phyloP scores from a whole-genome alignment of 2,113 vertebrate genomes.

The Stigmatopora nigra region DNA sequence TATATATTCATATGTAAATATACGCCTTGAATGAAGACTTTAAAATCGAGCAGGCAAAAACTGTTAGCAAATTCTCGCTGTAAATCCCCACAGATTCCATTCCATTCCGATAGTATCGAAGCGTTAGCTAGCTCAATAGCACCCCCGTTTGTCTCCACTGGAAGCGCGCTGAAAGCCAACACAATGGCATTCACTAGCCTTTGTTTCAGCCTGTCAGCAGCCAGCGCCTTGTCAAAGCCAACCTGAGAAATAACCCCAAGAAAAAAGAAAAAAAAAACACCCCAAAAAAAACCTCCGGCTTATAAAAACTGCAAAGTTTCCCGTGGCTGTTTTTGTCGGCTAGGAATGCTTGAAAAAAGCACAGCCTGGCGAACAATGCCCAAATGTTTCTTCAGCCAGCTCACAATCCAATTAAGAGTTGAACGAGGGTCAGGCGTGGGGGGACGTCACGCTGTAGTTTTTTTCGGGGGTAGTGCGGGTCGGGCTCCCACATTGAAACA shows the following conservation, averaged over 20 bases:
- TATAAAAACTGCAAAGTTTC: conserved; percentile 59
- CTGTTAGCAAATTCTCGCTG: no score
- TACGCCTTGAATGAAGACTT: no score
- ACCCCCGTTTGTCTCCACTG: conserved; percentile 79
- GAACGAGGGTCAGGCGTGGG: conserved; percentile 86
- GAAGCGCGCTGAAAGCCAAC: conserved; percentile 78
- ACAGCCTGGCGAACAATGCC: conserved; percentile 74
- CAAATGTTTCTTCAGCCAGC: conserved; percentile 70
- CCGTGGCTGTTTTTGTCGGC: conserved; percentile 57
- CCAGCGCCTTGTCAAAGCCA: conserved; percentile 78
- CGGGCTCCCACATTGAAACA: conserved; percentile 52
- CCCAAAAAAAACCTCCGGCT: conserved; percentile 71
- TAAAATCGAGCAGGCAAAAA: no score
- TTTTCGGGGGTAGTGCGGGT: conserved; percentile 22
- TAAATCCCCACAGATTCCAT: no score
- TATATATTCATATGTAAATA: no score
- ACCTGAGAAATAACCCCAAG: conserved; percentile 58
- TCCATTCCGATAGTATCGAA: neutral
- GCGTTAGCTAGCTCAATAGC: conserved; percentile 56
- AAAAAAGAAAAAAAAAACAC: neutral
- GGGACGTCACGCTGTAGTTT: conserved; percentile 79
- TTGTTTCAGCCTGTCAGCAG: conserved; percentile 79
- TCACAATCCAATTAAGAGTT: conserved; percentile 92
- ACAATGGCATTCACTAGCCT: conserved; percentile 72
- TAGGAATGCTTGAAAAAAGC: conserved; percentile 61